Base-by-base conservation (phyloP, 2,888 invertebrate species). In the Andrena camellia region DNA sequence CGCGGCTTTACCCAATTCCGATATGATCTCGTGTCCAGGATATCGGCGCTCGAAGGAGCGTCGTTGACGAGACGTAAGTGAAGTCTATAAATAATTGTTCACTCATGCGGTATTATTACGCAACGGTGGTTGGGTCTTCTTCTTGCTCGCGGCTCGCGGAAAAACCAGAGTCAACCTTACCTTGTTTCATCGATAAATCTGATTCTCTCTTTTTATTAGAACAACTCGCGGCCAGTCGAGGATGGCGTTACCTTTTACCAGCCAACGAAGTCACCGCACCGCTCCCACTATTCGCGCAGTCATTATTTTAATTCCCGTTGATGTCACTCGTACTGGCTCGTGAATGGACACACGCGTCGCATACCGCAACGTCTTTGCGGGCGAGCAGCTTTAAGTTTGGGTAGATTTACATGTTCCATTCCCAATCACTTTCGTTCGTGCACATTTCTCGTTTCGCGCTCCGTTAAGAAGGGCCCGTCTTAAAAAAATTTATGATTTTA, bases 51-150 rank as follows among this genome's bases (percentile, higher is more conserved):
- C 48, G 35, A 31, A 64, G 66, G 23, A 78, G n/a, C 42, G 29
- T 35, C 54, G 60, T 74, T 60, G 48, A 50, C 50, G 31, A 67
- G 1, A 50, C 42, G 17, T 2, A 33, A 42, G 42, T 42, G 42
- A 13, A n/a, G 31, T 83, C 72, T 83, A 86, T 77, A 86, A 83
- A 80, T 83, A 83, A 67, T 59, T 70, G 10, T 71, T 33, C 59
- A 7, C 76, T 83, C 80, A 75, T 63, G 57, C 68, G 7, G 54
- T 48, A 57, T 72, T 50, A 80, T 83, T 78, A 64, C 64, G 62
- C 73, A 76, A 82, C n/a, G 57, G 74, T 48, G 63, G 6, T 64
- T 26, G n/a, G n/a, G 29, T 72, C 64, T 60, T 63, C 35, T 72
- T 72, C 54, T 2, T 1, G 29, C 54, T 68, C 6, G 4, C 20